A percentile compares a stretch with the other conserved stretches of the same genome.
Conservation (phyloP, 92 coral and sea anemone genomes). For the Plumapathes pennacea region DNA sequence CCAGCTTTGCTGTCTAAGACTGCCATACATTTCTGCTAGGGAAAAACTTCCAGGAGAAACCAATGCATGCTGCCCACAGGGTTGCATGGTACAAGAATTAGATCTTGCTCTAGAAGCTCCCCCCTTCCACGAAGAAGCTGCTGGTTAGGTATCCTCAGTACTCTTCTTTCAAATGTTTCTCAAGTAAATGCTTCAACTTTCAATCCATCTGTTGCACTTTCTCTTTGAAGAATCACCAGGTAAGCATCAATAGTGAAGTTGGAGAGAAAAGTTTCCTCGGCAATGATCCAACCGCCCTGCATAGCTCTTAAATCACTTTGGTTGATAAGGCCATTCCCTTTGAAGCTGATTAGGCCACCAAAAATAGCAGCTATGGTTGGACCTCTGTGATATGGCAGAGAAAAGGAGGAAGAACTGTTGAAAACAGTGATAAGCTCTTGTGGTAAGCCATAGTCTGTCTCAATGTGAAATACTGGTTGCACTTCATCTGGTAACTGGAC, state of each 20-base stretch:
- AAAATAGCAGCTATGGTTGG: constrained; percentile 10
- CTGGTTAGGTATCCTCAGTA: background rate
- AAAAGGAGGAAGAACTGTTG: no score
- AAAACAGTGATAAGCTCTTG: no score
- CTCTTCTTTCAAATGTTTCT: constrained; percentile 11
- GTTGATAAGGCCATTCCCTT: background rate
- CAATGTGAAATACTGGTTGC: no score
- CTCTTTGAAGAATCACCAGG: constrained; percentile 8
- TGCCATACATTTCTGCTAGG: constrained; percentile 5
- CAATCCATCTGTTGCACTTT: constrained; percentile 5
- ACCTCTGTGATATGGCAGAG: constrained; percentile 2
- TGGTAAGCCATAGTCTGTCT: no score
- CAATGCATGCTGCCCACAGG: no score
- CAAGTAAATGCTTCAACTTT: constrained; percentile 19
- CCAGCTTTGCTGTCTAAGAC: constrained; percentile 5
- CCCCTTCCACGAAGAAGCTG: background rate
- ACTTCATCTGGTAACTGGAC: no score
- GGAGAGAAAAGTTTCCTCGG: constrained; percentile 8
- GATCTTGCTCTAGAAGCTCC: constrained; percentile 5
- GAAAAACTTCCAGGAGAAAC: constrained; percentile 14
- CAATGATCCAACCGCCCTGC: constrained; percentile 1
- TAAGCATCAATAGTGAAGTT: constrained; percentile 14
- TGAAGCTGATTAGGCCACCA: constrained; percentile 10
- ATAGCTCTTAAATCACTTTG: constrained; percentile 11
- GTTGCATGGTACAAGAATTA: no score